Percentiles rank a stretch among this genome's conserved stretches.
phyloP scores from a whole-genome alignment of 2,888 invertebrate genomes.

The Oscheius sp. region DNA sequence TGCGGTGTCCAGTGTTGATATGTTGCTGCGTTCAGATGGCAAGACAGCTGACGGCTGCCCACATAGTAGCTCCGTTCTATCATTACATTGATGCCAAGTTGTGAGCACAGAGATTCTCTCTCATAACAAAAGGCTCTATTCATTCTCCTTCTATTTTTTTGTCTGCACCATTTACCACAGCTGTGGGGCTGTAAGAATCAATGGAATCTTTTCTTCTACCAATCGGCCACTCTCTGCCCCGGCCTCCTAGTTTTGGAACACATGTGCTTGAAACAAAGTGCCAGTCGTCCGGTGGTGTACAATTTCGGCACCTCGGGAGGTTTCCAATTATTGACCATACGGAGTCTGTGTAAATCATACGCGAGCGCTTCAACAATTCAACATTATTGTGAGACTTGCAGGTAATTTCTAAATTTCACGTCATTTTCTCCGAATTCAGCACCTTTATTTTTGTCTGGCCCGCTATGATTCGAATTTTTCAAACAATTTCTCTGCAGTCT shows the following conservation, averaged over 20 bases:
- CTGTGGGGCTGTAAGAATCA: not conserved
- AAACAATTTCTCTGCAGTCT: too few relatives aligned
- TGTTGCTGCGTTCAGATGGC: not conserved
- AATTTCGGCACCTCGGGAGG: constrained; percentile 11
- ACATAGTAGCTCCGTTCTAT: constrained; percentile 5
- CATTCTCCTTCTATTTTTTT: not conserved
- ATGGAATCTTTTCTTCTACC: not conserved
- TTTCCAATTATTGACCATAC: constrained; percentile 2
- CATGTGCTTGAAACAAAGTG: constrained; percentile 19
- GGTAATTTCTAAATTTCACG: too few relatives aligned
- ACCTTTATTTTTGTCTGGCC: too few relatives aligned
- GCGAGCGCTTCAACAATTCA: not conserved
- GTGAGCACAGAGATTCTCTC: not conserved
- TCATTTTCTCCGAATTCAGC: too few relatives aligned
- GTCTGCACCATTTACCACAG: constrained; percentile 2
- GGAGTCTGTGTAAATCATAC: not conserved
- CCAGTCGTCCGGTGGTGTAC: constrained; percentile 13
- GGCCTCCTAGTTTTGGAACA: not conserved
- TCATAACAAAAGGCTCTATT: not conserved
- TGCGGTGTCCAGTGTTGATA: not conserved
- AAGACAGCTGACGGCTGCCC: not conserved
- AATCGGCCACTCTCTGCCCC: too few relatives aligned
- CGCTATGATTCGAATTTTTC: too few relatives aligned
- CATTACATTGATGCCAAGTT: not conserved
- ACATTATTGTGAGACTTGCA: too few relatives aligned